Evolutionary conservation across 2,888 invertebrate species (phyloP), one percentile per base, ranked within the genome.

Genomic region (Mactromeris polynyma): DNA sequence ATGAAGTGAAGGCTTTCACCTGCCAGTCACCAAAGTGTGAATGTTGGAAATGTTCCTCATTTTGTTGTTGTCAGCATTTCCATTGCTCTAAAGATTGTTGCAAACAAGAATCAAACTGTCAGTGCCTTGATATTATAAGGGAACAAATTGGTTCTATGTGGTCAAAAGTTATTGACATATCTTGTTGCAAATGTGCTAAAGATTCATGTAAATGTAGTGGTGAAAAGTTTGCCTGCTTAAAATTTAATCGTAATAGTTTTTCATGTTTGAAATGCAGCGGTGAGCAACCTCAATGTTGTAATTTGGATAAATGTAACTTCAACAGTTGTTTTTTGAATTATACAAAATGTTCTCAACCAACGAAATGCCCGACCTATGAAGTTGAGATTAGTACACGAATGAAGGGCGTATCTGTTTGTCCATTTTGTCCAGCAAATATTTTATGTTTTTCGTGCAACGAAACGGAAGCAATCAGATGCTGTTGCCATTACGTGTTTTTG

Each of bases 401-500:
- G 31, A 77, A n/a, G 19, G 21, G 42, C 78, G 2, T 84, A 26
- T 0, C 46, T 11, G 36, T 11, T n/a, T 51, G 77, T 33, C 78
- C 84, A 54, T 9, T 21, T 51, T 78, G 78, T 51, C 84, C 84
- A 36, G 84, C 78, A 33, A 42, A 84, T 51, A 51, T 84, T 42
- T n/a, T 84, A 26, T 84, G 84, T 42, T 84, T 51, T 54, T 26
- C 51, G 21, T 84, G 77, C 54, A 78, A 26, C 14, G 84, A 84
- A 26, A 46, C 73, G 6, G 73, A 84, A n/a, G 46, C 19, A n/a
- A 46, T 84, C 4, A 51, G 77, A 19, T 84, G 78, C 11, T 84
- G 77, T 54, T 84, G 84, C 31, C 84, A 84, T 84, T 84, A 84
- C 40, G 11, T 84, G 14, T 77, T 51, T 33, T 84, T 26, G 21